A percentile compares a stretch with the other conserved stretches of the same genome.
phyloP scores from a whole-genome alignment of 2,888 invertebrate species.

The Leptodirus hochenwartii region DNA sequence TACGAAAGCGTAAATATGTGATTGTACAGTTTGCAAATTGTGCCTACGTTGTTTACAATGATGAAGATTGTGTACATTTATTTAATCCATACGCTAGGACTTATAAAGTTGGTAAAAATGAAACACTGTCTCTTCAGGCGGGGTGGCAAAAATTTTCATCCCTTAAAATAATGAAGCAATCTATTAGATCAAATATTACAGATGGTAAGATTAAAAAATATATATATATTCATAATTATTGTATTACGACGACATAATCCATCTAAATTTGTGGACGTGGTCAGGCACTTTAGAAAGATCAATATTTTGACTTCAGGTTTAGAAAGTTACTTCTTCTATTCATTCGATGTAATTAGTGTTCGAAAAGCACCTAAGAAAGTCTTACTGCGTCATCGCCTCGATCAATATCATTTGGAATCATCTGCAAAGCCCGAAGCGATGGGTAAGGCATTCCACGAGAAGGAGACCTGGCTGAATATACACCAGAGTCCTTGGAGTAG shows the following conservation, averaged over 20 bases:
- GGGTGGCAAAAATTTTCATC: too few species aligned
- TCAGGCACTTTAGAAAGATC: too few species aligned
- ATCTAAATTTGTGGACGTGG: too few species aligned
- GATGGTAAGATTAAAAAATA: constrained; percentile 23
- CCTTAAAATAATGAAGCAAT: too few species aligned
- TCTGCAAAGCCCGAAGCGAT: constrained; percentile 23
- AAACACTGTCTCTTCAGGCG: too few species aligned
- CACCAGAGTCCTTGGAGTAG: constrained; percentile 25
- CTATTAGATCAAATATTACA: constrained; percentile 31
- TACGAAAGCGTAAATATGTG: constrained; percentile 31
- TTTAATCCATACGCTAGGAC: constrained; percentile 37
- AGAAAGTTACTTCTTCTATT: constrained; percentile 32
- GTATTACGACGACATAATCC: too few species aligned
- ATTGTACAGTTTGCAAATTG: constrained; percentile 36
- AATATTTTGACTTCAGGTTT: too few species aligned
- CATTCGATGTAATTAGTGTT: constrained; percentile 36
- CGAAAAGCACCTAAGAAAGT: constrained; percentile 32
- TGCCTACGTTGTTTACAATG: constrained; percentile 36
- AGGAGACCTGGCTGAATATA: constrained; percentile 22
- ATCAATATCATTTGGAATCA: constrained; percentile 28
- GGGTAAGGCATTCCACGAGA: constrained; percentile 24
- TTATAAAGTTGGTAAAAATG: too few species aligned
- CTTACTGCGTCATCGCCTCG: constrained; percentile 27
- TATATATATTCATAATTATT: too few species aligned
- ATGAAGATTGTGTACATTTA: constrained; percentile 36